Base-by-base conservation (phyloP, 2,888 invertebrate species). In the Parnassius apollo region DNA sequence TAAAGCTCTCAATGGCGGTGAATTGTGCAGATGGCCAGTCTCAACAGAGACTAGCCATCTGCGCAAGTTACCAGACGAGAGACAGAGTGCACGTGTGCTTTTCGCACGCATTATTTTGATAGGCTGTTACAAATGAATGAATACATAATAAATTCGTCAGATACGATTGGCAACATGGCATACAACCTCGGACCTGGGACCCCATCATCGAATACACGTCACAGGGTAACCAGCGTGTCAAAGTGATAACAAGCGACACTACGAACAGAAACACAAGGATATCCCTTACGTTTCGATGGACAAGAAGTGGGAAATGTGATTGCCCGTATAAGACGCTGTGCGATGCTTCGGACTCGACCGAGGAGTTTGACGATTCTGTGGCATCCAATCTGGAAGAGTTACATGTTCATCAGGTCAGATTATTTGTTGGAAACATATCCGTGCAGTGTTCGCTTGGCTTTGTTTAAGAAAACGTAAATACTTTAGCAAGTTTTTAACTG, bases 131-230 rank as follows among this genome's bases (percentile, higher is more conserved):
- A 35, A 7, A 35, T 35, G 35, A 7, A 35, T 35, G 35, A 35
- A 35, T 35, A 4, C 7, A 35, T 35, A 35, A 35, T 35, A 35
- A 35, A 35, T 7, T 35, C 35, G 35, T 35, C 65, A 94, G 94
- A 62, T 97, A 96, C 74, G 94, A 94, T 61, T 98, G 97, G 97
- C 95, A 94, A 2, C 98, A 98, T 79, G 96, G 97, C 10, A 99
- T 99, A 69, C 95, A 95, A 44, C 96, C 97, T 0, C 93, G 98
- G 68, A 94, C 94, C 65, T 95, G 94, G 72, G 99, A 99, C 81
- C 93, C 94, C 0, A 57, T 86, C 1, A 79, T 91, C 1, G 79
- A 74, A 90, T 88, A 2, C 7, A 88, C 92, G 0, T 52, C 67
- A 2, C 65, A 69, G 44, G 45, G 55, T 9, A 65, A 69, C 1